Conservation (phyloP, 2,113 vertebrate genomes). For the Corythoichthys haematopterus region DNA sequence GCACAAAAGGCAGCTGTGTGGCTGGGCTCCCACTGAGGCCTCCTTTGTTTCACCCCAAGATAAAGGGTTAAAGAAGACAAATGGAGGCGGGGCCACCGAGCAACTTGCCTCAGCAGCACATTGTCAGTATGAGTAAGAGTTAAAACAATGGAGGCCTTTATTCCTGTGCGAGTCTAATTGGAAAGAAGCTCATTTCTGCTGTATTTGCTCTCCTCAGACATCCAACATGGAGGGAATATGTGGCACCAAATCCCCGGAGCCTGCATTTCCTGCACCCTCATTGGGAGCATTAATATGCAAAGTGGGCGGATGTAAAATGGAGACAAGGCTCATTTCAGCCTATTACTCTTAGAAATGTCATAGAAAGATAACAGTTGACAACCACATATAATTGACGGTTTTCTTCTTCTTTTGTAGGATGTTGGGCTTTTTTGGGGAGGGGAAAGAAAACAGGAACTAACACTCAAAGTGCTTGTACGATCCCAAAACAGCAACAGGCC, state of each 20-base stretch:
- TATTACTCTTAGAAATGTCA: constrained; percentile 7
- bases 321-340: constrained; percentile 11
- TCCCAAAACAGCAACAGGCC: constrained; percentile 56
- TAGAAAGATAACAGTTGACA: constrained; percentile 2
- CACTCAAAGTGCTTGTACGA: constrained; percentile 33
- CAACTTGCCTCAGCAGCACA: constrained; percentile 66
- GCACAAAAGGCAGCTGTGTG: constrained; percentile 46
- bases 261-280: constrained; percentile 31
- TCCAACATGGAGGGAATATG: constrained; percentile 37
- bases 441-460: constrained; percentile 22
- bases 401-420: constrained; percentile 24
- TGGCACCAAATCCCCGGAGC: constrained; percentile 39
- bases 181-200: constrained; percentile 63
- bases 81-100: constrained; percentile 52
- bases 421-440: constrained; percentile 18
- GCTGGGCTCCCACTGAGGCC: constrained; percentile 41
- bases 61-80: constrained; percentile 72
- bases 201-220: constrained; percentile 50
- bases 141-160: constrained; percentile 73
- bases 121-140: constrained; percentile 61
- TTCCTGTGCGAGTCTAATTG: constrained; percentile 64
- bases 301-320: constrained; percentile 24
- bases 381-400: constrained; percentile 11
- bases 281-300: constrained; percentile 32
- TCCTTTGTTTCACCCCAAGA: constrained; percentile 53